Evolutionary conservation across 2,797 vertebrate genomes (phyloP), one percentile per base, ranked within the genome.

Genomic region (Sebastes cheni): DNA sequence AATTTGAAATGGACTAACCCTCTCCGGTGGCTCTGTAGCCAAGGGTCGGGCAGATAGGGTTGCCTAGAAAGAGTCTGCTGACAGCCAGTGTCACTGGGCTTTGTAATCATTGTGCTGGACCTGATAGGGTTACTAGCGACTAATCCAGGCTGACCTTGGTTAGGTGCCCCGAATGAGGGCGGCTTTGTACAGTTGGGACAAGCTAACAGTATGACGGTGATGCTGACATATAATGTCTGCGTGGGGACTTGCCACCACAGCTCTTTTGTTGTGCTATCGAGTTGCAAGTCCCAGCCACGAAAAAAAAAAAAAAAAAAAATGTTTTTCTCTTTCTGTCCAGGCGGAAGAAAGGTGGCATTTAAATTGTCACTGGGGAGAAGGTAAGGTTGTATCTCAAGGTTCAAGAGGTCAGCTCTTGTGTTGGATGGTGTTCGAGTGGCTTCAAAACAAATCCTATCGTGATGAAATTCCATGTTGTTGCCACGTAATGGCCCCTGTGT

Each of bases 131-230:
- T 96, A 96, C 96, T 93, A 92, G 88, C 79, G 86, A 94, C 95
- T 96, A 96, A 96, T 96, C 96, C 95, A 94, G 83, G 83, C 88
- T 96, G 95, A 96, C 96, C 96, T 96, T 95, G 95, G 92, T 92
- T 93, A 88, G 94, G 91, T 94, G 91, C 89, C 92, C 91, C 91
- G 94, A 95, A 95, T 95, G 94, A 95, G 92, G 94, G 92, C 89
- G 92, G 94, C 95, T 96, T 96, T 96, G 95, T 96, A 96, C 95
- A 95, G 94, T 95, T 91, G 89, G 94, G 94, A 95, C 93, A 93
- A 91, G 95, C 93, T 94, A 96, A 94, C 94, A 93, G 93, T 93
- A 95, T 92, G 94, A 94, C 85, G 91, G 87, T 84, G 91, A 95
- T 95, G 93, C 95, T 94, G 94, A 95, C 95, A 95, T 94, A 94